Evolutionary conservation across 2,797 vertebrate species (phyloP).

Genomic region (Pangasius mekongensis): DNA sequence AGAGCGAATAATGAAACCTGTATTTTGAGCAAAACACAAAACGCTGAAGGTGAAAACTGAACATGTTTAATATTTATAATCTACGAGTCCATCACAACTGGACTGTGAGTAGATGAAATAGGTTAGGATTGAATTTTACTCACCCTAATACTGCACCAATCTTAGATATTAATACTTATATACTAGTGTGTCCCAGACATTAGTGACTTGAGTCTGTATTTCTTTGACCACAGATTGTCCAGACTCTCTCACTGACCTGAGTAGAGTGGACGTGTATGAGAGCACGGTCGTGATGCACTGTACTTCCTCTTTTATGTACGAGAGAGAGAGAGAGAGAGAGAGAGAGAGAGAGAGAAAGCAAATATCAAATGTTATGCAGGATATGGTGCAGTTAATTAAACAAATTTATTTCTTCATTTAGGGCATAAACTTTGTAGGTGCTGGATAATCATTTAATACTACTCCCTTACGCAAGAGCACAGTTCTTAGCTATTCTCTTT

Average conservation of each 20-base stretch:
- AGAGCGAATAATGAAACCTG: too few relatives aligned
- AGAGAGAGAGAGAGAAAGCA: not conserved
- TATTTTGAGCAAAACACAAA: too few relatives aligned
- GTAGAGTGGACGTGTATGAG: not conserved
- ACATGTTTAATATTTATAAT: not conserved
- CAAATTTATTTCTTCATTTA: slow-evolving; percentile 46
- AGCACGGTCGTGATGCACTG: not conserved
- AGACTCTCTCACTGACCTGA: not conserved
- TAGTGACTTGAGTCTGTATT: not conserved
- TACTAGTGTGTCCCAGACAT: not conserved
- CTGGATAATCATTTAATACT: slow-evolving; percentile 26
- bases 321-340: not conserved
- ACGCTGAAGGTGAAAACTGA: not conserved
- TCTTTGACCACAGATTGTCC: not conserved
- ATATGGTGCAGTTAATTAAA: slow-evolving; percentile 14
- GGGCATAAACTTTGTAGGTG: slow-evolving; percentile 22
- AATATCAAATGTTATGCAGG: not conserved
- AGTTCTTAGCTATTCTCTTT: slow-evolving; percentile 9
- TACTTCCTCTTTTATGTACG: not conserved
- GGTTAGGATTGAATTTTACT: not conserved
- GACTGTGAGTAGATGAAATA: not conserved
- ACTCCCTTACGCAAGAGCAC: slow-evolving; percentile 23
- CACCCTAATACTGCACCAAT: not conserved
- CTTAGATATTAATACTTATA: not conserved
- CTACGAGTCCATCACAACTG: not conserved